phyloP scores from a whole-genome alignment of 2,888 invertebrate species.

The Dioctria rufipes region DNA sequence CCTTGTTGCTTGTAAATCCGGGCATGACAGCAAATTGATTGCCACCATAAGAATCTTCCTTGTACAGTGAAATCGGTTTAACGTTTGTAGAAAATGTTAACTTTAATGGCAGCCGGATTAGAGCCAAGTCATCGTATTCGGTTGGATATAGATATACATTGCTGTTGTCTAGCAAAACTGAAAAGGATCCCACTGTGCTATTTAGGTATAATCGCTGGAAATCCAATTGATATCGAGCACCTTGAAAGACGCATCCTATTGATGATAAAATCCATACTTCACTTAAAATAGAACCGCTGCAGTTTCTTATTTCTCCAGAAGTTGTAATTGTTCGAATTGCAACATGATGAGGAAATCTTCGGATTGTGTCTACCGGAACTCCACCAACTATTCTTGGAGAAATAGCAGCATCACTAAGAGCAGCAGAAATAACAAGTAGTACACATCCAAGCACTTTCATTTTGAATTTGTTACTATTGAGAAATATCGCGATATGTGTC shows the following conservation, averaged over 20 bases:
- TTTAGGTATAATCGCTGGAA: constrained; percentile 58
- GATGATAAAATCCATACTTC: constrained; percentile 59
- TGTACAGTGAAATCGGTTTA: constrained; percentile 45
- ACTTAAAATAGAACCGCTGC: constrained; percentile 59
- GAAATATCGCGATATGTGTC: not conserved
- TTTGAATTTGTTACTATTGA: not conserved
- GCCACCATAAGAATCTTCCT: constrained; percentile 36
- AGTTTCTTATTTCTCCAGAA: constrained; percentile 39
- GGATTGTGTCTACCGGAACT: constrained; percentile 25
- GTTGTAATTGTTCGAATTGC: constrained; percentile 30
- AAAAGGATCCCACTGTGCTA: constrained; percentile 54
- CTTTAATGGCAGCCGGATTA: constrained; percentile 57
- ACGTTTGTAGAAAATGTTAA: constrained; percentile 54
- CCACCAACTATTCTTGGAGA: constrained; percentile 24
- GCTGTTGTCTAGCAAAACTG: constrained; percentile 54
- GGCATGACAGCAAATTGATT: constrained; percentile 59
- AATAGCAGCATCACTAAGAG: not conserved
- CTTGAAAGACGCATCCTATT: constrained; percentile 49
- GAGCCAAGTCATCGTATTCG: constrained; percentile 55
- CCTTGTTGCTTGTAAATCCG: constrained; percentile 55
- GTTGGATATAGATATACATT: constrained; percentile 49
- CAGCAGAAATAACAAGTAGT: not conserved
- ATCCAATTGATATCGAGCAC: constrained; percentile 46
- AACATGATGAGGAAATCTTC: constrained; percentile 44
- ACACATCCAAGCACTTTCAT: constrained; percentile 12